Evolutionary conservation across 2,888 invertebrate genomes (phyloP).

Genomic region (Nyleta sp.): DNA sequence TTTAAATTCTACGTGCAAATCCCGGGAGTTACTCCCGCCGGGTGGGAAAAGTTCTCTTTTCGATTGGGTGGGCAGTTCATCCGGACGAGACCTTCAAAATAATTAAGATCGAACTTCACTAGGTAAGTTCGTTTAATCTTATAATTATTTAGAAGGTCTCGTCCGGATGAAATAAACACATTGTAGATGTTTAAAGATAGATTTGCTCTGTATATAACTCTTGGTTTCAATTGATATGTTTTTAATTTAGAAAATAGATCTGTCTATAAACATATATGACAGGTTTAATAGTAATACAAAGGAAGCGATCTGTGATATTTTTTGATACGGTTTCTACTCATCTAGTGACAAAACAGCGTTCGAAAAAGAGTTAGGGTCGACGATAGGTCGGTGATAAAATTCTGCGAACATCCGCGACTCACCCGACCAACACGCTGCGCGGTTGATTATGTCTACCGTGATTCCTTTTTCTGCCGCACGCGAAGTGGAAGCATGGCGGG

Average conservation of each 20-base stretch:
- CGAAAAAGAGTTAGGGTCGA: neutral
- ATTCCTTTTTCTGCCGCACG: conserved; percentile 3
- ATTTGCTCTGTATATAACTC: neutral
- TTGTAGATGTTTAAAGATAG: conserved; percentile 6
- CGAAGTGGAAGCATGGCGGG: conserved; percentile 2
- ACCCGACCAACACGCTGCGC: conserved; percentile 2
- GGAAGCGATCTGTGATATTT: too few relatives aligned
- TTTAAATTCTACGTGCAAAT: neutral
- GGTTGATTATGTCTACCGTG: conserved; percentile 7
- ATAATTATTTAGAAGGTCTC: conserved; percentile 9
- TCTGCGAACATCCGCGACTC: conserved; percentile 1
- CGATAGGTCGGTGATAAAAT: neutral
- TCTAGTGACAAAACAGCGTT: neutral
- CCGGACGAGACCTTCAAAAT: neutral
- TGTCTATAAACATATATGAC: too few relatives aligned
- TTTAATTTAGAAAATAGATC: too few relatives aligned
- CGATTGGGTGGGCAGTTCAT: neutral
- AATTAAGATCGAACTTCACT: conserved; percentile 12
- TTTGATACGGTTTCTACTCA: neutral
- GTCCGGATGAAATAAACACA: conserved; percentile 1
- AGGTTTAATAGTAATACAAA: too few relatives aligned
- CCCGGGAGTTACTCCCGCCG: too few relatives aligned
- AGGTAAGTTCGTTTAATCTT: too few relatives aligned
- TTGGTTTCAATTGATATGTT: neutral
- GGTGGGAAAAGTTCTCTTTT: too few relatives aligned